These are phyloP conservation scores for Phaonia tiefii DNA, from an alignment of 2,888 invertebrate species.

Conservation along the genomic window DNA sequence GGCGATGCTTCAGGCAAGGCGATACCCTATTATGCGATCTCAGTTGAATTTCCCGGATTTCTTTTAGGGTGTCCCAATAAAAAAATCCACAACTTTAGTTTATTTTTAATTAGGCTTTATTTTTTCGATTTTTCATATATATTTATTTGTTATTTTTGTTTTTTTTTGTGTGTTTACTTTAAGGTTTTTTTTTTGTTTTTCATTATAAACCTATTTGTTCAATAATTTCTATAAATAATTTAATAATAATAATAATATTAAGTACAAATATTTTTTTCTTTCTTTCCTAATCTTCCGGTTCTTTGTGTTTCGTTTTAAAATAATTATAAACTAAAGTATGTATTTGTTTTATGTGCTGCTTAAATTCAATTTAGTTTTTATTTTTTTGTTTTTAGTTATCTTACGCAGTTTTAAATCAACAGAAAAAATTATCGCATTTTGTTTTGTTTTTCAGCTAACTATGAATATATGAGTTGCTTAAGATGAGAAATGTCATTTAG, in stretches of 20 bases:
- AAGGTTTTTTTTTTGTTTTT: slow-evolving; percentile 23
- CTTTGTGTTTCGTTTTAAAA: slow-evolving; percentile 28
- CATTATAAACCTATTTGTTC: slow-evolving; percentile 49
- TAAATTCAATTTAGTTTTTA: slow-evolving; percentile 48
- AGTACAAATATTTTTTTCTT: slow-evolving; percentile 64
- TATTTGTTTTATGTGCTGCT: slow-evolving; percentile 70
- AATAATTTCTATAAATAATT: slow-evolving; percentile 67
- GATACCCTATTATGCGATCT: no score
- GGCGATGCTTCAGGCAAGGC: no score
- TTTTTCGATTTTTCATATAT: slow-evolving; percentile 62
- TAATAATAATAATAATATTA: slow-evolving; percentile 62
- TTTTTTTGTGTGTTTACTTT: slow-evolving; percentile 35
- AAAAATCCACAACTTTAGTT: no score
- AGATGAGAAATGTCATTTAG: slow-evolving; percentile 34
- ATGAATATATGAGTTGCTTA: slow-evolving; percentile 54
- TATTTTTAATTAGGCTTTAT: slow-evolving; percentile 63
- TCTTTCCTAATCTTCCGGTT: slow-evolving; percentile 14
- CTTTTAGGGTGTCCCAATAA: no score
- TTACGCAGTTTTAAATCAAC: slow-evolving; percentile 50
- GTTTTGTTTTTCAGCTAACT: slow-evolving; percentile 73
- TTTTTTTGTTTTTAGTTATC: slow-evolving; percentile 60
- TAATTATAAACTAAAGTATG: slow-evolving; percentile 55
- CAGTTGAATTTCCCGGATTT: no score
- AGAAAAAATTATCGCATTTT: slow-evolving; percentile 57
- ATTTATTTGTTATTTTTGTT: slow-evolving; percentile 43